Evolutionary conservation across 2,113 vertebrate genomes (phyloP), one percentile per base, ranked within the genome.

Genomic region (Larimichthys polyactis): DNA sequence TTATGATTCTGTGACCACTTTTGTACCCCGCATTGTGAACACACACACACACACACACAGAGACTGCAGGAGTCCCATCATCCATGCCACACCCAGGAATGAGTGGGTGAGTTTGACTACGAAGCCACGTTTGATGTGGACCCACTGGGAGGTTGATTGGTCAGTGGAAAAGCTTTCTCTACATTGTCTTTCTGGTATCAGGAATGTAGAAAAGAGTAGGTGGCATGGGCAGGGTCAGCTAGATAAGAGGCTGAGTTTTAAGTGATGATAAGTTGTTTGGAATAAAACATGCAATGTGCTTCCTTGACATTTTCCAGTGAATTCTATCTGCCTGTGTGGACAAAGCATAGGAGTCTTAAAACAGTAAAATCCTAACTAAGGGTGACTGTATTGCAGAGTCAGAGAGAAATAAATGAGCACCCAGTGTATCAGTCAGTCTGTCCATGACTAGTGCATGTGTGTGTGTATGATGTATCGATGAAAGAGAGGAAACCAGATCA

Each of bases 91-190:
- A 90, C 93, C 94, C 91, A 73, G 49, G 71, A 66, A 62, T 87
- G 91, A 90, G 91, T 91, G 86, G 88, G 88, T 87, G 87, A 83
- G 87, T 71, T 86, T 59, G 72, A 87, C 68, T 85, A 84, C 49
- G 58, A 64, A 65, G 77, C 49, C 78, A 59, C 57, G 54, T 93
- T 91, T 91, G 91, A 92, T 93, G 82, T 87, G 29, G 70, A 79
- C 82, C 82, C 73, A 73, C 77, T 27, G 48, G 81, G 75, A 72
- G 55, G 83, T 46, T 82, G 77, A 89, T 68, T 84, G 82, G 59
- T 80, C 60, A 84, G 32, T 85, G 90, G 88, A 90, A 94, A 94
- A 89, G 58, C 84, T 75, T 58, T 71, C 85, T 87, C 63, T 60
- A 10, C 70, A 67, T 89, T 88, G 89, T 90, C 57, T 85, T 60